A percentile compares a stretch with the other conserved stretches of the same genome.
Evolutionary conservation across 2,113 vertebrate genomes (phyloP).

Genomic region (Megaleporinus macrocephalus): DNA sequence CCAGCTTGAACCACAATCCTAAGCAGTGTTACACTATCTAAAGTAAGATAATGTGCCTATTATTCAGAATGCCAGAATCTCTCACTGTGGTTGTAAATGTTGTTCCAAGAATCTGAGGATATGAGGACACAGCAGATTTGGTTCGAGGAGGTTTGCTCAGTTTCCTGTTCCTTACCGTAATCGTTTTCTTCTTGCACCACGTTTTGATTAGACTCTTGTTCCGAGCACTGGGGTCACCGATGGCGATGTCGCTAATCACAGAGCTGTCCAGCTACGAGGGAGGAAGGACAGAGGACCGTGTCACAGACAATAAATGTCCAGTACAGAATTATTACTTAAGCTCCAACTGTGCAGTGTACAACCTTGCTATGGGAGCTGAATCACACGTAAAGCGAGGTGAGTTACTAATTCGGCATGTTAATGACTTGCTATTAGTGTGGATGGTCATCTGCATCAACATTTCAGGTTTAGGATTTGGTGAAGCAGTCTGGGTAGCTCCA

Average conservation of each 20-base stretch:
- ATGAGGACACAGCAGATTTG: neutral
- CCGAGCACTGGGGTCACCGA: constrained; percentile 74
- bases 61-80: neutral
- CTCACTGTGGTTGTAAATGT: neutral
- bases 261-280: constrained; percentile 86
- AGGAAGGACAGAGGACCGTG: constrained; percentile 20
- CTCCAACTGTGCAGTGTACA: neutral
- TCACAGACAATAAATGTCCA: neutral
- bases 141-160: neutral
- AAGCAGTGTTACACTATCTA: neutral
- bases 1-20: neutral
- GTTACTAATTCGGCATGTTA: neutral
- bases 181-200: constrained; percentile 83
- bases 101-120: neutral
- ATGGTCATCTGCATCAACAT: neutral
- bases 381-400: neutral
- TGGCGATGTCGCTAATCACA: constrained; percentile 88
- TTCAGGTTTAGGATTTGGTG: neutral
- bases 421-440: neutral
- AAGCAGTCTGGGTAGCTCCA: neutral
- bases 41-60: neutral
- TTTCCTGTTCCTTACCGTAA: constrained; percentile 74
- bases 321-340: neutral
- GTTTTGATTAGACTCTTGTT: constrained; percentile 91
- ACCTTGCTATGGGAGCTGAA: neutral